These are phyloP conservation scores for Lamellibrachia columna DNA, from an alignment of 2,888 invertebrate genomes.

Conservation along the genomic window DNA sequence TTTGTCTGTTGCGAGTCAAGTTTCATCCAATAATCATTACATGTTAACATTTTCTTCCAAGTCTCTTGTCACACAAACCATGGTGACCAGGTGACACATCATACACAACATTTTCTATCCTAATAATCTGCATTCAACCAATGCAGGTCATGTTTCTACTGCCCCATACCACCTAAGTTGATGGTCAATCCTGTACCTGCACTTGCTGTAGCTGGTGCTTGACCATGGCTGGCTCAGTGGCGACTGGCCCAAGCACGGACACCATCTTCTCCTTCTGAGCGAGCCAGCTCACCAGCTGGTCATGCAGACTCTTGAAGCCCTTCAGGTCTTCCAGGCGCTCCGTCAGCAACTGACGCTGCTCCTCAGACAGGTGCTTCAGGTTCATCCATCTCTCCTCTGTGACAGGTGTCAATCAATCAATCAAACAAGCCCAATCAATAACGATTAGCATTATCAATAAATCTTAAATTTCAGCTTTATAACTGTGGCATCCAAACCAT, in stretches of 20 bases:
- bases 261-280: slow-evolving; percentile 94
- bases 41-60: background rate
- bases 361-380: slow-evolving; percentile 58
- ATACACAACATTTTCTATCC: background rate
- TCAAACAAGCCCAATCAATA: background rate
- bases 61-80: background rate
- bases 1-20: background rate
- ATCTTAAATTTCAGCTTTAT: background rate
- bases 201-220: slow-evolving; percentile 93
- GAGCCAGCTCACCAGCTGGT: slow-evolving; percentile 85
- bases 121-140: too few relatives aligned
- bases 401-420: slow-evolving; percentile 22
- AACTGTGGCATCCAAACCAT: background rate
- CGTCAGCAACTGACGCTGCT: slow-evolving; percentile 51
- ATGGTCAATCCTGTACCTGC: slow-evolving; percentile 54
- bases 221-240: slow-evolving; percentile 93
- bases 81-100: background rate
- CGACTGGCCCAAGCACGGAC: slow-evolving; percentile 90
- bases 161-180: too few relatives aligned
- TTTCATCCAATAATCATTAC: background rate
- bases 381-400: slow-evolving; percentile 62
- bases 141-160: too few relatives aligned
- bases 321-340: slow-evolving; percentile 82
- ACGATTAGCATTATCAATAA: background rate
- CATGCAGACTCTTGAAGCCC: slow-evolving; percentile 90